Base-by-base conservation (phyloP, 1,140 invertebrate species). In the Diorhabda carinulata region DNA sequence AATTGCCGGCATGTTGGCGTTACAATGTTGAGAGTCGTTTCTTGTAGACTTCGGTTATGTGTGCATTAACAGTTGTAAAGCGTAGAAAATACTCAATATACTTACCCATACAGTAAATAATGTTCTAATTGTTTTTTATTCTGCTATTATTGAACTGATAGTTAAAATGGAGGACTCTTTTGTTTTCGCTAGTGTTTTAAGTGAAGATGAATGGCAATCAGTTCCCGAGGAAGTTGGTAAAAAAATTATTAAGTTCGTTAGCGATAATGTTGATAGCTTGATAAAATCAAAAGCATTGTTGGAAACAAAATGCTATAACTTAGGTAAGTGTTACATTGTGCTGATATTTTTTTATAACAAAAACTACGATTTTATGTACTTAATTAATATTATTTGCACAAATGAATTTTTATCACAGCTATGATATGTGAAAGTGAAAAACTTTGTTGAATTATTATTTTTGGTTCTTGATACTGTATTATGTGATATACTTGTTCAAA, bases 221-320 rank as follows among this genome's bases (percentile, higher is more conserved):
- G 81, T 87, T 58, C 83, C 84, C 3, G 75, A 76, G 9, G 79
- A 77, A 68, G 77, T 85, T 45, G 78, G 76, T 3, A 79, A 83
- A 63, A 92, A 91, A 81, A 83, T 92, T 52, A 85, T 88, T 69
- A 76, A 77, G 3, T 87, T 86, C 75, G 86, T 89, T 68, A 87
- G 86, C 47, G 81, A 85, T 69, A 87, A 87, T 79, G 87, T 89
- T 73, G 87, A 89, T 74, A 87, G 90, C 80, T 89, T 86, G 58
- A 83, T 90, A 56, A 89, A 87, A n/a, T 85, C 86, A 2, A 90
- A 90, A 82, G 89, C 89, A 4, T 81, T 90, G 25, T 85, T 87
- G 70, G 88, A 90, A 78, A 86, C 86, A 43, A 84, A 82, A 66
- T 85, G 85, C 77, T 82, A 83, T 66, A 86, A 84, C 79, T 81